phyloP scores from a whole-genome alignment of 2,888 invertebrate species.

The Myopa tessellatipennis region DNA sequence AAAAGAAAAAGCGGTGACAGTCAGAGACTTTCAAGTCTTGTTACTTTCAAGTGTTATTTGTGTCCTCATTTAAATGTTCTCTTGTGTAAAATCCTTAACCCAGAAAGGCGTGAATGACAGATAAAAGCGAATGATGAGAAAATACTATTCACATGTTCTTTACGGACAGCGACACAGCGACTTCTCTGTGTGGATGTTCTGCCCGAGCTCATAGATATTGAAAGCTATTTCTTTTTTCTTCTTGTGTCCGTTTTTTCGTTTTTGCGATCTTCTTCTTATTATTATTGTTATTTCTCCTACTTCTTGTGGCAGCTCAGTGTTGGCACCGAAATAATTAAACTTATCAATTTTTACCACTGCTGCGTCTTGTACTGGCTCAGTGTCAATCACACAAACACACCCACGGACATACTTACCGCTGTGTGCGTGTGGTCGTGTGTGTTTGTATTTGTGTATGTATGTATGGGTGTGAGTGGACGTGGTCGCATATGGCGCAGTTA shows the following conservation, averaged over 20 bases:
- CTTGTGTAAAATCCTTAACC: too few relatives aligned
- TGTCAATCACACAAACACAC: conserved; percentile 45
- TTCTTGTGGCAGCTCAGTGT: conserved; percentile 29
- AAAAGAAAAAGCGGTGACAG: too few relatives aligned
- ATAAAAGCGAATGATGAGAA: too few relatives aligned
- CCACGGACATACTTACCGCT: conserved; percentile 41
- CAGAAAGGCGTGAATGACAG: too few relatives aligned
- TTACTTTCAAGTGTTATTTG: too few relatives aligned
- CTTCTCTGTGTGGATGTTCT: too few relatives aligned
- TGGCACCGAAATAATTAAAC: conserved; percentile 65
- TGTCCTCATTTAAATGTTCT: too few relatives aligned
- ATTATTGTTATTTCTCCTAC: background rate
- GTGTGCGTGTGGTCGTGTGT: conserved; percentile 4
- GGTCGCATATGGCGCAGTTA: conserved; percentile 45
- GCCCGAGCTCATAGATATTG: too few relatives aligned
- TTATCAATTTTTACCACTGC: conserved; percentile 57
- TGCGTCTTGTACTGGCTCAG: conserved; percentile 33
- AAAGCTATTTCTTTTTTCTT: too few relatives aligned
- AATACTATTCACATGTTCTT: too few relatives aligned
- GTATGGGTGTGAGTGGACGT: conserved; percentile 4
- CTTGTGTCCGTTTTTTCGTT: background rate
- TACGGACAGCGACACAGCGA: too few relatives aligned
- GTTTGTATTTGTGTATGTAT: background rate
- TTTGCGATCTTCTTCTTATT: background rate
- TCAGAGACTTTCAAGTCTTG: too few relatives aligned